Evolutionary conservation across 2,888 invertebrate genomes (phyloP).

Genomic region (Lepidocyrtoides sp.): DNA sequence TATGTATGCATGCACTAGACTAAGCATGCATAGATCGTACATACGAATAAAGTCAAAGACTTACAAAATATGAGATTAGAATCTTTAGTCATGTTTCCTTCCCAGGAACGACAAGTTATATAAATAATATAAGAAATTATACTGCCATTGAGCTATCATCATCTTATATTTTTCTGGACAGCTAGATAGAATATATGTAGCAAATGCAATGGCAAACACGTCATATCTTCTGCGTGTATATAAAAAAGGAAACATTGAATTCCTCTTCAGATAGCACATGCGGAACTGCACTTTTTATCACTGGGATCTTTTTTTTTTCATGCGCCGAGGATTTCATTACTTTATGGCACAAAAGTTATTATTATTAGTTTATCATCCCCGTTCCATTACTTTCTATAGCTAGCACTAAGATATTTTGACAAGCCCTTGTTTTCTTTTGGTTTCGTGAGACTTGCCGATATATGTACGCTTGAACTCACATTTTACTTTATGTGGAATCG

Average conservation of each 20-base stretch:
- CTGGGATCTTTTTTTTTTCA: neutral
- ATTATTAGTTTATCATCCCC: constrained; percentile 5
- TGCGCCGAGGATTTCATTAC: neutral
- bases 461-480: neutral
- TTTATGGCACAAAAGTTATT: constrained; percentile 4
- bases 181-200: neutral
- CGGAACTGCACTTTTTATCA: constrained; percentile 7
- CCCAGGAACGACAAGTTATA: neutral
- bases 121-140: no score
- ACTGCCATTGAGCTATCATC: neutral
- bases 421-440: neutral
- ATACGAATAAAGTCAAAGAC: neutral
- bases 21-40: neutral
- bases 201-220: neutral
- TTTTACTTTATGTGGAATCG: neutral
- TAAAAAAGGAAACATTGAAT: neutral
- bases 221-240: no score
- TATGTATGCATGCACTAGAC: neutral
- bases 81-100: neutral
- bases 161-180: neutral
- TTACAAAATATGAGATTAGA: neutral
- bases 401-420: constrained; percentile 26
- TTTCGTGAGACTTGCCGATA: neutral
- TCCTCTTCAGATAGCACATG: neutral
- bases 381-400: neutral